Evolutionary conservation across 2,797 vertebrate genomes (phyloP), one percentile per base, ranked within the genome.

Genomic region (Parotocinclus haroldoi): DNA sequence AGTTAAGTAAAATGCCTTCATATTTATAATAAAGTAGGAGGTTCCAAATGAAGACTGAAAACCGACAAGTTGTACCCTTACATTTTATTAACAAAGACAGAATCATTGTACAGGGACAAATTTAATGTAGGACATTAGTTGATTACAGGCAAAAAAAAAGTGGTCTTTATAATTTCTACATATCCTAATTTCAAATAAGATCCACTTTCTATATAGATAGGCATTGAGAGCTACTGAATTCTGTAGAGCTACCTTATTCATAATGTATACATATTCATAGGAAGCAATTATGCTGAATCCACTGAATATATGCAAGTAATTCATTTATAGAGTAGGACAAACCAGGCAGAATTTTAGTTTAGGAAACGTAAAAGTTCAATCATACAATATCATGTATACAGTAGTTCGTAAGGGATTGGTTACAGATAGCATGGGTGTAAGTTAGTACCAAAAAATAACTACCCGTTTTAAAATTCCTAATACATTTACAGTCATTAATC

Each of bases 11-110:
- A 27, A 27, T 27, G 27, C 27, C 27, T 5, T 27, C 2, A 27
- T 27, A 27, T 27, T 27, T 27, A 27, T 2, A 27, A 27, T 27
- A 27, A 27, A 27, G 27, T 27, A 27, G 27, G 27, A 27, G 5
- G 2, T 27, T 27, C 5, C 27, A 27, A 27, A 27, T 27, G 5
- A 27, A 5, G 5, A 27, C 5, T 27, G 27, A 27, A 27, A 27
- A 27, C 5, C 27, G 5, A 2, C 27, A 56, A 18, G 39, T 58
- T 63, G 53, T 44, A 58, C 19, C 60, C 40, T 46, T 59, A 56
- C 7, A 63, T 74, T 73, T 62, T 67, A 63, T 69, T 65, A 69
- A 71, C 55, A 69, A 65, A 71, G 42, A 66, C 66, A 19, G 53
- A 55, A 58, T 63, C 69, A 62, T 66, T 71, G n/a, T 55, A 63